Conservation (phyloP, 2,888 invertebrate species). For the Pollenia amentaria region DNA sequence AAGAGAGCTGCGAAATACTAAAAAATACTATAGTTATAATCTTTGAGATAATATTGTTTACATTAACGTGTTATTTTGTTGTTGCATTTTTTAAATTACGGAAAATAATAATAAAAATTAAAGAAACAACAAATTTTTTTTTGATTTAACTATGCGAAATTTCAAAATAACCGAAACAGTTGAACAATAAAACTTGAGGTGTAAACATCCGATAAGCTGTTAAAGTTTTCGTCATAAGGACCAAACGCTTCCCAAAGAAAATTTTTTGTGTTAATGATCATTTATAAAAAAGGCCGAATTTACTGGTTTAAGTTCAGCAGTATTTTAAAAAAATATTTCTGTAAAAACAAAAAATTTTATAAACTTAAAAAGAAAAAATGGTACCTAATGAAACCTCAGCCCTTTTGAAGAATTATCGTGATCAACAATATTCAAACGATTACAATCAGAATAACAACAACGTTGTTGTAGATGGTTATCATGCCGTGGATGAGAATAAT, state of each 20-base stretch:
- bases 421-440: conserved; percentile 69
- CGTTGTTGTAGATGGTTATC: conserved; percentile 35
- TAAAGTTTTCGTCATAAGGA: conserved; percentile 6
- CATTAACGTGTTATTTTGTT: conserved; percentile 8
- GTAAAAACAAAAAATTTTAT: conserved; percentile 56
- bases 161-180: conserved; percentile 59
- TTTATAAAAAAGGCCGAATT: conserved; percentile 64
- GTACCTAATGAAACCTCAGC: conserved; percentile 79
- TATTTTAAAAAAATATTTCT: conserved; percentile 66
- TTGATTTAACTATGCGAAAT: conserved; percentile 48
- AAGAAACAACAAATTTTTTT: conserved; percentile 29
- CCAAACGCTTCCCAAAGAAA: background rate
- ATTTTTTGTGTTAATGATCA: conserved; percentile 65
- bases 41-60: conserved; percentile 53
- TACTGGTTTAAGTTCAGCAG: conserved; percentile 55
- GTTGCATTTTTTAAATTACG: conserved; percentile 42
- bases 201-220: conserved; percentile 24
- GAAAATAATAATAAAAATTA: conserved; percentile 35
- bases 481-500: conserved; percentile 59
- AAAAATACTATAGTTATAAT: conserved; percentile 14
- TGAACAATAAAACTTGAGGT: conserved; percentile 54
- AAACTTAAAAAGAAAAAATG: conserved; percentile 76
- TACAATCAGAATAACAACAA: conserved; percentile 48
- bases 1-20: conserved; percentile 3
- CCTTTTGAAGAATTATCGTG: conserved; percentile 74